Evolutionary conservation across 23 tunicate species (phyloP).

Genomic region (Trididemnum miniatum): DNA sequence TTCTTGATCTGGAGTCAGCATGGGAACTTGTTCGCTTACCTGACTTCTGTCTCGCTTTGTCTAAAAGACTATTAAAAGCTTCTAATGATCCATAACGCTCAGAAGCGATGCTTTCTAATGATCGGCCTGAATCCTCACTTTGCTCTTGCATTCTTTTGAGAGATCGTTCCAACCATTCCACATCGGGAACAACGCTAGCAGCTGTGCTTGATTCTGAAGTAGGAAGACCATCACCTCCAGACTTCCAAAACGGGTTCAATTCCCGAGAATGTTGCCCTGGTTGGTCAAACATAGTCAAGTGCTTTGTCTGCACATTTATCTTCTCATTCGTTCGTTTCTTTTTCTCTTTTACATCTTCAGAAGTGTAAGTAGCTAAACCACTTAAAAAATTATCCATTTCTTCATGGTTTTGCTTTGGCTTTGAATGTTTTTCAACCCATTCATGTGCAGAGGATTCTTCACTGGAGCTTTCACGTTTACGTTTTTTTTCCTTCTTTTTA

Average conservation of each 20-base stretch:
- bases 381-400: slow-evolving; percentile 49
- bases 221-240: slow-evolving; percentile 80
- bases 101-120: slow-evolving; percentile 72
- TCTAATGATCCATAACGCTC: slow-evolving; percentile 84
- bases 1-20: neutral
- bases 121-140: slow-evolving; percentile 52
- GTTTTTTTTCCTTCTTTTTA: slow-evolving; percentile 43
- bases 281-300: slow-evolving; percentile 32
- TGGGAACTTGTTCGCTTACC: neutral
- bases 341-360: slow-evolving; percentile 56
- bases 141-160: slow-evolving; percentile 91
- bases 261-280: slow-evolving; percentile 78
- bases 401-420: neutral
- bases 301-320: slow-evolving; percentile 7
- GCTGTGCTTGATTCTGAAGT: neutral
- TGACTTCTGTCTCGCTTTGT: slow-evolving; percentile 42
- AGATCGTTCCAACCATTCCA: slow-evolving; percentile 66
- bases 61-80: slow-evolving; percentile 64
- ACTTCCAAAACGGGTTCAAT: slow-evolving; percentile 82
- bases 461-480: neutral
- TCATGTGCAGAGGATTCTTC: slow-evolving; percentile 32
- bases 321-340: slow-evolving; percentile 26
- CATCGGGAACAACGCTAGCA: slow-evolving; percentile 16
- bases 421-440: slow-evolving; percentile 65
- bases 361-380: slow-evolving; percentile 45